Evolutionary conservation across 2,888 invertebrate species (phyloP).

Genomic region (Microplitis deprimator): DNA sequence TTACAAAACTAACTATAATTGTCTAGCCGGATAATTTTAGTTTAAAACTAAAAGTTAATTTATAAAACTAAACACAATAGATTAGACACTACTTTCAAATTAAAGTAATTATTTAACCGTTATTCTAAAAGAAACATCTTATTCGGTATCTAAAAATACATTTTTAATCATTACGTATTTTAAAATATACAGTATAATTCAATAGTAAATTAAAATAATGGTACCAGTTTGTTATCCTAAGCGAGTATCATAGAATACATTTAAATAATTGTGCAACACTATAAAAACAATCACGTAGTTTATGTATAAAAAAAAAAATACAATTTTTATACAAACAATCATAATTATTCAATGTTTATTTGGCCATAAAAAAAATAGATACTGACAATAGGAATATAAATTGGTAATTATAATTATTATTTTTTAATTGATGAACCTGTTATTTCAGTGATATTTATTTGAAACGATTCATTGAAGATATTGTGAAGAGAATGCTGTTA

Average conservation of each 20-base stretch:
- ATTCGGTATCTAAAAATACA: too few relatives aligned
- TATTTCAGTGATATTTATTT: slow-evolving; percentile 34
- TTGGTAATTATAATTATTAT: slow-evolving; percentile 18
- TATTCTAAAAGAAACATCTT: too few relatives aligned
- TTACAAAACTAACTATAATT: slow-evolving; percentile 45
- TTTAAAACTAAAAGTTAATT: background rate
- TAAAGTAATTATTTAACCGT: too few relatives aligned
- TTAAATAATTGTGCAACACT: background rate
- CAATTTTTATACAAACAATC: background rate
- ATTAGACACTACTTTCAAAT: too few relatives aligned
- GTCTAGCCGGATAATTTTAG: slow-evolving; percentile 8
- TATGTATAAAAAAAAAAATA: background rate
- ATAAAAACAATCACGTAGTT: background rate
- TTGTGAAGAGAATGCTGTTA: background rate
- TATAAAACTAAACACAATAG: background rate
- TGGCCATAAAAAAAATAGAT: background rate
- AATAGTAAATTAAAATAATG: background rate
- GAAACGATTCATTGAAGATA: slow-evolving; percentile 19
- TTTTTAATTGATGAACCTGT: slow-evolving; percentile 26
- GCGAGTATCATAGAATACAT: background rate
- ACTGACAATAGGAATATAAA: background rate
- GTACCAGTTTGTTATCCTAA: background rate
- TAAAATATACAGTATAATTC: background rate
- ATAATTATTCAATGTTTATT: background rate
- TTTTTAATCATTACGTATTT: too few relatives aligned